Base-by-base conservation (phyloP, 2,888 invertebrate species). In the Drosophila mulleri region DNA sequence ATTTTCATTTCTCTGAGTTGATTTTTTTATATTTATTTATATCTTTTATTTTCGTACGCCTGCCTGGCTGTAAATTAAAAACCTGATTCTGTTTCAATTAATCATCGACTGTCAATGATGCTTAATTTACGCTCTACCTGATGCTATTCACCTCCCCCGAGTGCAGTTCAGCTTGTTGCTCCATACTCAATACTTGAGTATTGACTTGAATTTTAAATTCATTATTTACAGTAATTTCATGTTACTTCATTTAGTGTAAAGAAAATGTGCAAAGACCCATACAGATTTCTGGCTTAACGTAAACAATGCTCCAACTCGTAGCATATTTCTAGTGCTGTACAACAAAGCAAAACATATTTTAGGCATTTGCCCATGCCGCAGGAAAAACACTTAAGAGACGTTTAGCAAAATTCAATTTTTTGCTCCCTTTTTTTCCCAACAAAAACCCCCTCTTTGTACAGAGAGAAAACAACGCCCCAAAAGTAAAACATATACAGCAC, bases 71-170 rank as follows among this genome's bases (percentile, higher is more conserved):
- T 39, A 83, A 85, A 83, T 83, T 81, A 83, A 83, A 80, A 84
- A 80, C 81, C 80, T 76, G 82, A 80, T 82, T 82, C 82, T 74
- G 77, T 52, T 75, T 78, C 81, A 88, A 88, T 87, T 88, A 87
- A 87, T 87, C 86, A 87, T 67, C 74, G 73, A 73, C 69, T 86
- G 88, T 88, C 86, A 83, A 83, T 88, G 81, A 72, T 76, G 86
- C 62, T 88, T 75, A 81, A 85, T 85, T 80, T 77, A 79, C 71
- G 66, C 60, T 58, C 67, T 39, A 2, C 50, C 45, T n/a, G 16
- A 8, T 37, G 12, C 29, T 14, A 3, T 18, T 14, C 45, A 14
- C 16, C 7, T 16, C 16, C 16, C 39, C 16, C 39, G 20, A 23
- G 12, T 44, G 32, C 42, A 44, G 20, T 20, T 57, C 35, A 65